A percentile compares a stretch with the other conserved stretches of the same genome.
phyloP scores from a whole-genome alignment of 1,140 invertebrate species.

The Sycobia sp. region DNA sequence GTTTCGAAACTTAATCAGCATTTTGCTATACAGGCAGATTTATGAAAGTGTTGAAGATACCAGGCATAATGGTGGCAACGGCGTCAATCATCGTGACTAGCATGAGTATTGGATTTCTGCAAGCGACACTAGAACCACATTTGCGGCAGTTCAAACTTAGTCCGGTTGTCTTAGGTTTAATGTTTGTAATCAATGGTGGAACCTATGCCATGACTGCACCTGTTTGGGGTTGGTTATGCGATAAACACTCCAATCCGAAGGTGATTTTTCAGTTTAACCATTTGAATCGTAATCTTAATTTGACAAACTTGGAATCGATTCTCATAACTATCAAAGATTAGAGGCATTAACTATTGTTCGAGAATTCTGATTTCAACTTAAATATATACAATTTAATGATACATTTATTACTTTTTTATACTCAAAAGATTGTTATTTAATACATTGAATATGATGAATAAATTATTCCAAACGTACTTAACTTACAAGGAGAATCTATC shows the following conservation, averaged over 20 bases:
- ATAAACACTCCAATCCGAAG: constrained; percentile 70
- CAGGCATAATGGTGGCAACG: constrained; percentile 71
- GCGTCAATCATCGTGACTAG: constrained; percentile 75
- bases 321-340: no score
- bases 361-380: no score
- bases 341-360: no score
- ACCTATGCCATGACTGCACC: constrained; percentile 83
- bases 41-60: constrained; percentile 64
- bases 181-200: constrained; percentile 88
- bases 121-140: constrained; percentile 83
- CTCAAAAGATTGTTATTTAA: no score
- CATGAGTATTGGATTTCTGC: constrained; percentile 81
- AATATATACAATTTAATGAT: no score
- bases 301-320: no score
- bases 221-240: constrained; percentile 80
- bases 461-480: no score
- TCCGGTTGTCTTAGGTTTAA: constrained; percentile 77
- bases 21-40: constrained; percentile 17
- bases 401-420: no score
- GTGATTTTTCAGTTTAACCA: no score
- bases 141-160: constrained; percentile 74
- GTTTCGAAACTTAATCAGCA: constrained; percentile 44
- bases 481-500: no score
- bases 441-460: no score
- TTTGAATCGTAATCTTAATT: no score